These are phyloP conservation scores for Phania funesta DNA, from an alignment of 2,888 invertebrate genomes.

Conservation along the genomic window DNA sequence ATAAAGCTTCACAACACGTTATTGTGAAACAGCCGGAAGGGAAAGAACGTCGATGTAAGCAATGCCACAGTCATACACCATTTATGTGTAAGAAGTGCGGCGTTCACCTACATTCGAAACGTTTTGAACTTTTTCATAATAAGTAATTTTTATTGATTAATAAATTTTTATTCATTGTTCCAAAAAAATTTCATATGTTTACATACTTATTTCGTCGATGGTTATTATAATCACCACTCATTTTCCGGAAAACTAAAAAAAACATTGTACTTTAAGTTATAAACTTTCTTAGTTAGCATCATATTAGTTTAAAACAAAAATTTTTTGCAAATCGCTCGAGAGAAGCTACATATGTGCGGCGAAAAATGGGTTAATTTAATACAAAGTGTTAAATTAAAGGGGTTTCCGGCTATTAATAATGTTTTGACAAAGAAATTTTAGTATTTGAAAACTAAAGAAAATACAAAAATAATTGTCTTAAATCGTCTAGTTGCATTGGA, in stretches of 20 bases:
- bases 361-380: background rate
- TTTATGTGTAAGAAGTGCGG: background rate
- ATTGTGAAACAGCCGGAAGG: background rate
- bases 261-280: background rate
- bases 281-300: background rate
- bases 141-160: background rate
- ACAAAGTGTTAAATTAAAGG: too few species aligned
- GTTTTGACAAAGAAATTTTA: too few species aligned
- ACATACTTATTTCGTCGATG: background rate
- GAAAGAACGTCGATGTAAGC: background rate
- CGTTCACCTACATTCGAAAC: background rate
- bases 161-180: background rate
- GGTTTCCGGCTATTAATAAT: too few species aligned
- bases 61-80: background rate
- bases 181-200: background rate
- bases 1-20: background rate
- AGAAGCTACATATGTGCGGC: background rate
- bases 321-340: background rate
- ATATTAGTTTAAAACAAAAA: background rate
- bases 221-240: background rate
- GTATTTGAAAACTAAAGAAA: too few species aligned
- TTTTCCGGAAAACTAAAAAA: background rate
- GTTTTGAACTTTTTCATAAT: background rate
- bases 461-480: too few species aligned
- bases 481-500: too few species aligned